phyloP scores from a whole-genome alignment of 2,113 vertebrate species.

The Cyprinus carpio region DNA sequence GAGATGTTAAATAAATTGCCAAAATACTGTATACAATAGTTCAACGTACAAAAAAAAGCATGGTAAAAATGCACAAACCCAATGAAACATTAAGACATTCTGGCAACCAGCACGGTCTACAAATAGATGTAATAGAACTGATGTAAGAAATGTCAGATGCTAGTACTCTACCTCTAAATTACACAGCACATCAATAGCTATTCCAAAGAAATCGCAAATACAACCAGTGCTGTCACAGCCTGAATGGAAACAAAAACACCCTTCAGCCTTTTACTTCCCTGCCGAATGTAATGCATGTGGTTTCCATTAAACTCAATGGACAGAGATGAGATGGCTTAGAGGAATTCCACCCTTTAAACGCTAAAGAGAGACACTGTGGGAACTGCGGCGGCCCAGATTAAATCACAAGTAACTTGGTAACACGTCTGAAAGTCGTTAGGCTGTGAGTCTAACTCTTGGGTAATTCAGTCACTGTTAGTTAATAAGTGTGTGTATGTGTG shows the following conservation, averaged over 20 bases:
- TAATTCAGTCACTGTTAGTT: background rate
- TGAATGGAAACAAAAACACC: background rate
- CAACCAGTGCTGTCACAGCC: background rate
- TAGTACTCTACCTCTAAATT: background rate
- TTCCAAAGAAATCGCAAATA: conserved; percentile 4
- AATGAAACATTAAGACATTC: background rate
- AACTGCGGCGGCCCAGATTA: background rate
- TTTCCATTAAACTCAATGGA: conserved; percentile 51
- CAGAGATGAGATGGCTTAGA: conserved; percentile 38
- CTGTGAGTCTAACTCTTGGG: too few species aligned
- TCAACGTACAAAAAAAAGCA: background rate
- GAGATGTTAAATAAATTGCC: background rate
- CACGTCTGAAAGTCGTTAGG: background rate
- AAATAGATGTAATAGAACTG: too few species aligned
- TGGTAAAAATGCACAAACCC: background rate
- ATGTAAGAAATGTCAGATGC: background rate
- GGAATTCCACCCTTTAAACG: conserved; percentile 39
- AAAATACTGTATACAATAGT: background rate
- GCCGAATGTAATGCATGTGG: conserved; percentile 42
- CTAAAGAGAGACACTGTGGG: conserved; percentile 38
- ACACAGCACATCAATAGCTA: background rate
- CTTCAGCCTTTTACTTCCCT: background rate
- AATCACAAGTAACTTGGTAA: background rate
- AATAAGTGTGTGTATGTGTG: background rate
- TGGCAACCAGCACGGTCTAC: background rate